Evolutionary conservation across 2,888 invertebrate species (phyloP), one percentile per base, ranked within the genome.

Genomic region (Drosophila setosimentum): DNA sequence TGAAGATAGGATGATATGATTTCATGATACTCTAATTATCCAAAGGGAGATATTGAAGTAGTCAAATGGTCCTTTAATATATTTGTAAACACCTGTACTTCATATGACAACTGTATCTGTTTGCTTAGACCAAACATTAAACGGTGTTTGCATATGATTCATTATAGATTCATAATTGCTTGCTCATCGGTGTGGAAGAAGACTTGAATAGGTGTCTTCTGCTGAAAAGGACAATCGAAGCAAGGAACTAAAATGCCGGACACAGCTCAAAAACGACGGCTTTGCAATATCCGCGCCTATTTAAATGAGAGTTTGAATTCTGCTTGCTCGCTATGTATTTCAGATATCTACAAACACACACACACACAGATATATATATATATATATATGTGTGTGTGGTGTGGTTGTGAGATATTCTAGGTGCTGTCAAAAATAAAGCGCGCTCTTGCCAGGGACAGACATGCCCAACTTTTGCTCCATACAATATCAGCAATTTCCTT

Each of bases 401-500:
- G 59, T 63, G 51, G 73, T 18, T 49, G 61, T 82, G 57, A 74
- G 85, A 72, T 65, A 71, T 78, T 73, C 83, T 77, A 77, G 77
- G 74, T 81, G 67, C 87, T 83, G 85, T 83, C 85, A 85, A 88
- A 85, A 86, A 89, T 85, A 85, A 85, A 85, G 81, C 83, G 88
- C 86, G 81, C 78, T 68, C 70, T 73, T 82, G 82, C 85, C 81
- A 83, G 78, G 74, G 73, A 83, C 87, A 77, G 81, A 88, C 89
- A 86, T 81, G 73, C 74, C 75, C 81, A 85, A 86, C 83, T 88
- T 88, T 87, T 81, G 81, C 79, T 76, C 81, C 83, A 84, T 80
- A 87, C 87, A 87, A 89, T 89, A 87, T 87, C 87, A 87, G 87
- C 87, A 89, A 89, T 87, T 87, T 87, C 89, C 87, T 87, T 87